A percentile compares a stretch with the other conserved stretches of the same genome.
Conservation (phyloP, 2,113 vertebrate species). For the Entelurus aequoreus region DNA sequence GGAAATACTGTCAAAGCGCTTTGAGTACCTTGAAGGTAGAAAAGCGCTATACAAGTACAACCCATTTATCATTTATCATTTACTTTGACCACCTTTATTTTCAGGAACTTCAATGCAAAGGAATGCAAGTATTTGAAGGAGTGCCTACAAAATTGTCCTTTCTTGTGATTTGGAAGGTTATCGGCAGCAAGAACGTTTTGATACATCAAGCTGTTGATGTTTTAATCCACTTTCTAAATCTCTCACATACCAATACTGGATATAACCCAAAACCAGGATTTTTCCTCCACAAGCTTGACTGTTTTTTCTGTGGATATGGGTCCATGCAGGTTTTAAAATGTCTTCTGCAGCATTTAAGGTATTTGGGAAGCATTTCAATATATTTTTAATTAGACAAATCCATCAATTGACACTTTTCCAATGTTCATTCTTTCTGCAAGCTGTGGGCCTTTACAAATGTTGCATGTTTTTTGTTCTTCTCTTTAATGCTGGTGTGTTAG, state of each 20-base stretch:
- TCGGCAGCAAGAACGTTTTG: background rate
- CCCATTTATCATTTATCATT: no score
- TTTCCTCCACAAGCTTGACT: slow-evolving; percentile 2
- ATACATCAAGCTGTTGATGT: background rate
- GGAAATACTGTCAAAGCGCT: no score
- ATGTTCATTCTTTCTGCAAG: slow-evolving; percentile 5
- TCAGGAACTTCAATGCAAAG: slow-evolving; percentile 5
- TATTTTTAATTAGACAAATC: background rate
- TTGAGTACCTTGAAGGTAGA: no score
- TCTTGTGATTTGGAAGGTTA: background rate
- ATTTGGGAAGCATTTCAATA: background rate
- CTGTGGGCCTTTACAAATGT: slow-evolving; percentile 9
- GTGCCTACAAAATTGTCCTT: slow-evolving; percentile 2
- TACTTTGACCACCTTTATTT: slow-evolving; percentile 4
- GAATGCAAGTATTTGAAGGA: slow-evolving; percentile 6
- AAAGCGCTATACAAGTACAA: no score
- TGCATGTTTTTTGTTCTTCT: background rate
- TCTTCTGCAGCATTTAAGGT: slow-evolving; percentile 2
- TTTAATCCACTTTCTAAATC: background rate
- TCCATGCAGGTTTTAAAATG: slow-evolving; percentile 1
- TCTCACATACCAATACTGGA: slow-evolving; percentile 6
- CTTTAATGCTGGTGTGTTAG: background rate
- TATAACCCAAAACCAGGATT: slow-evolving; percentile 5
- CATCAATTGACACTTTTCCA: slow-evolving; percentile 2
- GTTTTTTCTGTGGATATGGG: slow-evolving; percentile 1